Evolutionary conservation across 2,797 vertebrate genomes (phyloP).

Genomic region (Pelochelys cantorii): DNA sequence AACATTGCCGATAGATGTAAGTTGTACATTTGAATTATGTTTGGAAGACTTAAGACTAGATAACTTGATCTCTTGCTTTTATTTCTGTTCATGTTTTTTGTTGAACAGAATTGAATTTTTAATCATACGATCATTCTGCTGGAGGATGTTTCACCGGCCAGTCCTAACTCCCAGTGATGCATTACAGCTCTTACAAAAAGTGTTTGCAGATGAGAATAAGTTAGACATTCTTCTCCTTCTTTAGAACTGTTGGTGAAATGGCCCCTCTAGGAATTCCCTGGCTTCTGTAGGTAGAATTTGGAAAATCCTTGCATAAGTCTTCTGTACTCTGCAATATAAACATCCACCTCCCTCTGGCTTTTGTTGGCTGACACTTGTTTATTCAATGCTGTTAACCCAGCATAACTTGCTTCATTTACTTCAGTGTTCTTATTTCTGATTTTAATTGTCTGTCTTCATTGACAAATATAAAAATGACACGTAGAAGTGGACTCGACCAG

Average conservation of each 20-base stretch:
- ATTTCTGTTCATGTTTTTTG: background rate
- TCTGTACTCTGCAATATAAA: background rate
- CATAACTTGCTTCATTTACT: background rate
- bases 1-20: slow-evolving; percentile 96
- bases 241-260: background rate
- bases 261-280: background rate
- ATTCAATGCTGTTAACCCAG: background rate
- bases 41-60: fast-evolving
- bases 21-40: slow-evolving; percentile 27
- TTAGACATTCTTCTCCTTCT: background rate
- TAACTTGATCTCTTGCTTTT: fast-evolving
- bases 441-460: background rate
- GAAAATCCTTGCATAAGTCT: background rate
- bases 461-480: background rate
- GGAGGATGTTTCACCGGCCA: fast-evolving
- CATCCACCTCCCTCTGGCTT: slow-evolving; percentile 1
- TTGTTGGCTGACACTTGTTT: background rate
- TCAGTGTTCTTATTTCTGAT: background rate
- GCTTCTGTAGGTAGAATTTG: background rate
- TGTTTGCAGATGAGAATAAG: background rate
- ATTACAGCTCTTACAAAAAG: background rate
- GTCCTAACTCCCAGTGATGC: fast-evolving
- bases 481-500: background rate
- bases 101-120: background rate
- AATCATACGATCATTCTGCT: background rate